Conservation (phyloP, 2,797 vertebrate species). For the Xenentodon cancila region DNA sequence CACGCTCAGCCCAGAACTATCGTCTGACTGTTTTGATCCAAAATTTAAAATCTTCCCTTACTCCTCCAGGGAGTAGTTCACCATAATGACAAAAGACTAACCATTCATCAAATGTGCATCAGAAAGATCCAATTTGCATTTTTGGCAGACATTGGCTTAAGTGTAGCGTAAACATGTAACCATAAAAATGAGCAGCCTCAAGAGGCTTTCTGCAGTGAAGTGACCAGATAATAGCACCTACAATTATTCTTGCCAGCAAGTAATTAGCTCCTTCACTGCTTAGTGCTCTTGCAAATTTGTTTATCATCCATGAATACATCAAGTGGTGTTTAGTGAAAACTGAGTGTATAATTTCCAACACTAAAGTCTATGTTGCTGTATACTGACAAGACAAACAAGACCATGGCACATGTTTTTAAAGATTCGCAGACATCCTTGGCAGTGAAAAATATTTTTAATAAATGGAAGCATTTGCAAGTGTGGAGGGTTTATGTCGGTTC, state of each 20-base stretch:
- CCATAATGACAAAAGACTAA: constrained; percentile 24
- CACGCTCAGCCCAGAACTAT: too few species aligned
- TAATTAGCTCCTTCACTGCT: constrained; percentile 65
- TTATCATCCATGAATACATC: constrained; percentile 49
- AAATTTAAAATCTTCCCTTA: constrained; percentile 6
- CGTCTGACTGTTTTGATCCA: too few species aligned
- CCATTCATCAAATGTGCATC: constrained; percentile 25
- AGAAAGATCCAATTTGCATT: constrained; percentile 36
- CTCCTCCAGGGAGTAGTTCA: constrained; percentile 11
- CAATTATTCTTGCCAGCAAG: constrained; percentile 70
- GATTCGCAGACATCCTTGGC: not conserved
- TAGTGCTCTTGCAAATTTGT: constrained; percentile 43
- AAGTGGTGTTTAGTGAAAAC: constrained; percentile 47
- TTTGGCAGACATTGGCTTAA: constrained; percentile 37
- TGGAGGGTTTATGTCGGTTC: too few species aligned
- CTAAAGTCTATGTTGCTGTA: not conserved
- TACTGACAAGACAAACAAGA: constrained; percentile 10
- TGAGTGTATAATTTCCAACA: constrained; percentile 1
- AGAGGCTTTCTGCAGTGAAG: constrained; percentile 53
- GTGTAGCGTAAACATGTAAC: constrained; percentile 43
- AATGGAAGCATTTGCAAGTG: too few species aligned
- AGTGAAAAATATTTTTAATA: not conserved
- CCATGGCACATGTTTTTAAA: not conserved
- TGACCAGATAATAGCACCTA: constrained; percentile 59
- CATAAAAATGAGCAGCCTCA: constrained; percentile 44